A percentile compares a stretch with the other conserved stretches of the same genome.
These are phyloP conservation scores for Amphiprion ocellaris DNA, from an alignment of 2,113 vertebrate genomes.

Conservation along the genomic window DNA sequence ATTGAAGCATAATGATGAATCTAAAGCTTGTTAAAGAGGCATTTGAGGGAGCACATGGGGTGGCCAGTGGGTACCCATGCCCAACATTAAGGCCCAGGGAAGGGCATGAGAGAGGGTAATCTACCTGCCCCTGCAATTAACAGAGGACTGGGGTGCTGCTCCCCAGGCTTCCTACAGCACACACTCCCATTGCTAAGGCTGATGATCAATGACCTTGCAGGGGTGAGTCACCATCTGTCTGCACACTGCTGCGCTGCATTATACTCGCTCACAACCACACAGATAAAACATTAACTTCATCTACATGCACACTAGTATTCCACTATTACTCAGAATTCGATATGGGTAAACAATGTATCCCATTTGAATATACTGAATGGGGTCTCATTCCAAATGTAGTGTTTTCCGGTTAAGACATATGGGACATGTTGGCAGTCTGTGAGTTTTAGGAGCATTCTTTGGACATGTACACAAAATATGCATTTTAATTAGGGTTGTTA, in stretches of 20 bases:
- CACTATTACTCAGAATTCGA: no score
- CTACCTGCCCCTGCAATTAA: slow-evolving; percentile 82
- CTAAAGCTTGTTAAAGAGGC: slow-evolving; percentile 38
- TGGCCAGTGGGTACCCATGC: slow-evolving; percentile 42
- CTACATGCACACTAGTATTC: no score
- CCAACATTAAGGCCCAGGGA: slow-evolving; percentile 64
- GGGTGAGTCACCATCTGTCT: slow-evolving; percentile 77
- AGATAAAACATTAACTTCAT: not conserved
- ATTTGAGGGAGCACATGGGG: slow-evolving; percentile 45
- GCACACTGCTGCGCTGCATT: slow-evolving; percentile 5
- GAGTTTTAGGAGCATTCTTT: no score
- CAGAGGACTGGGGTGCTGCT: slow-evolving; percentile 69
- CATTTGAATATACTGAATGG: no score
- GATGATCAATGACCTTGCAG: slow-evolving; percentile 76
- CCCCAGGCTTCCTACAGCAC: slow-evolving; percentile 62
- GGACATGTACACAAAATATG: no score
- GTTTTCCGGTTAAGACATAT: no score
- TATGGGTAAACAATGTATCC: no score
- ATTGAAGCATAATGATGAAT: slow-evolving; percentile 45
- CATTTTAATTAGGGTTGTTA: no score
- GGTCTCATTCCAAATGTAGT: no score
- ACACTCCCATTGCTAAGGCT: slow-evolving; percentile 63
- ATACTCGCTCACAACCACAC: slow-evolving; percentile 11
- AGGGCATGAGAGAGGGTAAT: slow-evolving; percentile 73
- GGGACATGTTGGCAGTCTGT: no score